These are phyloP conservation scores for Conopomorpha cramerella DNA, from an alignment of 1,140 invertebrate genomes.

Conservation along the genomic window DNA sequence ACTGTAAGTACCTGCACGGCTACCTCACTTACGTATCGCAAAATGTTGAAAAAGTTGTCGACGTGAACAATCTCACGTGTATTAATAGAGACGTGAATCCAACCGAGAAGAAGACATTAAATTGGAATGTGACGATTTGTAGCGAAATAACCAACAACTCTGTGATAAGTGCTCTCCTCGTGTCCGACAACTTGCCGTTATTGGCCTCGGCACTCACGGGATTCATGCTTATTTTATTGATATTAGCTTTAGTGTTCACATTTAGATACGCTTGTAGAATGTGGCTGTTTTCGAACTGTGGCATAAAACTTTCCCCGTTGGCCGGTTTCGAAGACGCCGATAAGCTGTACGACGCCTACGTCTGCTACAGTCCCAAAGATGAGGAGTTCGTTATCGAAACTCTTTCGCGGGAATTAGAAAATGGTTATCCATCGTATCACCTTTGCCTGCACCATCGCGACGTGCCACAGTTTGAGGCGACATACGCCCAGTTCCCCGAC, in stretches of 20 bases:
- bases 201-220: conserved; percentile 73
- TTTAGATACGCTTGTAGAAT: conserved; percentile 82
- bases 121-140: conserved; percentile 69
- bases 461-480: conserved; percentile 80
- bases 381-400: conserved; percentile 85
- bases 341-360: conserved; percentile 87
- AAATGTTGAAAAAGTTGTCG: conserved; percentile 72
- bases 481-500: conserved; percentile 69
- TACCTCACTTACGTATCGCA: conserved; percentile 75
- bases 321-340: conserved; percentile 77
- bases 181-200: conserved; percentile 77
- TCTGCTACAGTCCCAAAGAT: conserved; percentile 88
- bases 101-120: conserved; percentile 64
- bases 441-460: conserved; percentile 85
- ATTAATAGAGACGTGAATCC: conserved; percentile 66
- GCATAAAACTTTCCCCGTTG: conserved; percentile 78
- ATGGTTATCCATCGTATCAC: conserved; percentile 71
- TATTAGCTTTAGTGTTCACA: conserved; percentile 74
- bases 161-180: conserved; percentile 70
- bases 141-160: conserved; percentile 68
- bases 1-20: conserved; percentile 79
- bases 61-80: conserved; percentile 68
- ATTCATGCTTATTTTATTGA: conserved; percentile 73
- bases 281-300: conserved; percentile 84
- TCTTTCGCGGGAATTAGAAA: conserved; percentile 78